Percentiles rank a stretch among this genome's conserved stretches.
Conservation (phyloP, 2,113 vertebrate genomes). For the Geococcyx californianus region DNA sequence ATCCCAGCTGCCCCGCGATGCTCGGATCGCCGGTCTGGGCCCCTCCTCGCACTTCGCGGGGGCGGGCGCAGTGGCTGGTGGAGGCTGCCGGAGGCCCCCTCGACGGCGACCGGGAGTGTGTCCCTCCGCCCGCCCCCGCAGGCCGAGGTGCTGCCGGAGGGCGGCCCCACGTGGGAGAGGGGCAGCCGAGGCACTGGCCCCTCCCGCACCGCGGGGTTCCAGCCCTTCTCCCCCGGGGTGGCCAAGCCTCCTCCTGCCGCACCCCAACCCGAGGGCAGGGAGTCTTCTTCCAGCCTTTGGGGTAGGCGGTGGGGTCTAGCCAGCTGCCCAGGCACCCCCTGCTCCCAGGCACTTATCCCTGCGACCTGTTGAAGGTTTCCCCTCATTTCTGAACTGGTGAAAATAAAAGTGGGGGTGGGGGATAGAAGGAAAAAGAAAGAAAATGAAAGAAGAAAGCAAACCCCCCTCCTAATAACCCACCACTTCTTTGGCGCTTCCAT, state of each 20-base stretch:
- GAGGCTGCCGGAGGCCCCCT: not conserved
- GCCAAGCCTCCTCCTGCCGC: not conserved
- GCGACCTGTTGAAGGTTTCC: conserved; percentile 88
- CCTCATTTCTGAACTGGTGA: conserved; percentile 61
- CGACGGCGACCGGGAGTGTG: not conserved
- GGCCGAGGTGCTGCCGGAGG: not conserved
- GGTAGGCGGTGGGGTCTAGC: not conserved
- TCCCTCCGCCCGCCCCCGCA: not conserved
- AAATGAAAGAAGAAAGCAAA: conserved; percentile 49
- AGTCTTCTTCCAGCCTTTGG: not conserved
- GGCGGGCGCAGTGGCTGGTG: too few species aligned
- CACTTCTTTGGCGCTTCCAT: conserved; percentile 76
- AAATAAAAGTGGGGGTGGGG: not conserved
- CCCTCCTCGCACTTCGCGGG: not conserved
- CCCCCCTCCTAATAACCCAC: conserved; percentile 40
- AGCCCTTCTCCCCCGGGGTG: not conserved
- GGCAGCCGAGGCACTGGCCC: not conserved
- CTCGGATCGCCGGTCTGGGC: too few species aligned
- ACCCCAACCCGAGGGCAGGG: not conserved
- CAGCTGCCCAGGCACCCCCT: not conserved
- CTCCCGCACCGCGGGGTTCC: not conserved
- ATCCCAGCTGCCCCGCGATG: not conserved
- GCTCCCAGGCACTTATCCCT: conserved; percentile 81
- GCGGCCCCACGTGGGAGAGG: not conserved
- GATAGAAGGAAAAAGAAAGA: not conserved